phyloP scores from a whole-genome alignment of 2,797 vertebrate species.

The Acipenser transmontanus region DNA sequence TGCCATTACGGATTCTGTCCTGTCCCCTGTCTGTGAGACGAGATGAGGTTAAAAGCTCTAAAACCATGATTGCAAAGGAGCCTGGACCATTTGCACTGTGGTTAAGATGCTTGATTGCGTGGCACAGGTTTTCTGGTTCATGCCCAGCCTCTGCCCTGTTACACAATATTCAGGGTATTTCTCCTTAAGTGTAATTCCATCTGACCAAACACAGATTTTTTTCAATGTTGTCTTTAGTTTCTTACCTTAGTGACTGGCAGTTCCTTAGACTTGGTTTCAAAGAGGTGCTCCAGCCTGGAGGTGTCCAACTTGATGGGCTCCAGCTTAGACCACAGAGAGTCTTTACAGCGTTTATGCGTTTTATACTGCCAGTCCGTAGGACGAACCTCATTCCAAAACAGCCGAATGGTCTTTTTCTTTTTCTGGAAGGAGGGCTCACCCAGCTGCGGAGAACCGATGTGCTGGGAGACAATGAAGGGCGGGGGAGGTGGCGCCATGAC shows the following conservation, averaged over 20 bases:
- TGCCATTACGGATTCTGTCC: too few relatives aligned
- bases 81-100: too few relatives aligned
- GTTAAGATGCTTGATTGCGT: too few relatives aligned
- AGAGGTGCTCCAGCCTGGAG: conserved; percentile 92
- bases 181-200: too few relatives aligned
- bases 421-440: conserved; percentile 81
- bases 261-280: conserved; percentile 97
- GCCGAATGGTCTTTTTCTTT: conserved; percentile 96
- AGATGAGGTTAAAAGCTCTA: too few relatives aligned
- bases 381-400: conserved; percentile 96
- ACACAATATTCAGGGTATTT: too few relatives aligned
- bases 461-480: conserved; percentile 54
- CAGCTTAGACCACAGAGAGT: conserved; percentile 93
- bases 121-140: too few relatives aligned
- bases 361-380: conserved; percentile 84
- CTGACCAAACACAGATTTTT: too few relatives aligned
- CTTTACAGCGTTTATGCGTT: conserved; percentile 78
- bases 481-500: conserved; percentile 82
- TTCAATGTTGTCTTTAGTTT: neutral
- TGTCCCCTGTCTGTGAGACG: too few relatives aligned
- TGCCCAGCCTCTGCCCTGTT: too few relatives aligned
- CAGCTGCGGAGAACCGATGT: conserved; percentile 74
- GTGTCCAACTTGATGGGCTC: conserved; percentile 92
- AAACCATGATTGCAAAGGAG: too few relatives aligned
- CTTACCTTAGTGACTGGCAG: conserved; percentile 90